phyloP scores from a whole-genome alignment of 2,888 invertebrate genomes.

The Drosophila fungiperda region DNA sequence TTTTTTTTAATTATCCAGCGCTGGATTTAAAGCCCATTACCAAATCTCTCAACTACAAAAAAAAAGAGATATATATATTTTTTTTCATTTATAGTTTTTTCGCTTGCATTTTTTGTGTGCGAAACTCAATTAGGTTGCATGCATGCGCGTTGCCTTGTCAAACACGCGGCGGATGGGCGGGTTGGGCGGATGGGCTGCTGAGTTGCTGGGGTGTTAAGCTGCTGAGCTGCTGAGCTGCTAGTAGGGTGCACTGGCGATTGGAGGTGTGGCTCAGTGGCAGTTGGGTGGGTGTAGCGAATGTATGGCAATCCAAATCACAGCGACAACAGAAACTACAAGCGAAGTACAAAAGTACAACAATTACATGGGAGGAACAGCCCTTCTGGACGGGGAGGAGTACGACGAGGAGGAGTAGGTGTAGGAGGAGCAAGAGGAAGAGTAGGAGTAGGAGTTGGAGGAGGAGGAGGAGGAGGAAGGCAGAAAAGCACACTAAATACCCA shows the following conservation, averaged over 20 bases:
- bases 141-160: conserved; percentile 75
- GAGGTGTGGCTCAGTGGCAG: background rate
- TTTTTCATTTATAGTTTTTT: conserved; percentile 7
- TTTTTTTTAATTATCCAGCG: conserved; percentile 44
- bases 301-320: conserved; percentile 72
- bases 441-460: background rate
- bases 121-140: conserved; percentile 79
- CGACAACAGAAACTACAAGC: conserved; percentile 78
- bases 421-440: too few species aligned
- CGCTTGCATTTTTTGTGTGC: conserved; percentile 23
- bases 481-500: conserved; percentile 71
- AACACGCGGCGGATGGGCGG: conserved; percentile 61
- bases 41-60: conserved; percentile 44
- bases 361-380: conserved; percentile 44
- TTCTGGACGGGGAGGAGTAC: background rate
- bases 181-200: background rate
- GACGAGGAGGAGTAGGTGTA: background rate
- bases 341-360: conserved; percentile 71
- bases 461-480: background rate
- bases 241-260: background rate
- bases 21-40: conserved; percentile 36
- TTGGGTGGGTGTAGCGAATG: conserved; percentile 21
- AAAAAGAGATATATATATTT: conserved; percentile 19
- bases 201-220: background rate
- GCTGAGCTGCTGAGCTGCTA: background rate